A percentile compares a stretch with the other conserved stretches of the same genome.
Conservation (phyloP, 1,140 invertebrate species). For the Tenebrio molitor region DNA sequence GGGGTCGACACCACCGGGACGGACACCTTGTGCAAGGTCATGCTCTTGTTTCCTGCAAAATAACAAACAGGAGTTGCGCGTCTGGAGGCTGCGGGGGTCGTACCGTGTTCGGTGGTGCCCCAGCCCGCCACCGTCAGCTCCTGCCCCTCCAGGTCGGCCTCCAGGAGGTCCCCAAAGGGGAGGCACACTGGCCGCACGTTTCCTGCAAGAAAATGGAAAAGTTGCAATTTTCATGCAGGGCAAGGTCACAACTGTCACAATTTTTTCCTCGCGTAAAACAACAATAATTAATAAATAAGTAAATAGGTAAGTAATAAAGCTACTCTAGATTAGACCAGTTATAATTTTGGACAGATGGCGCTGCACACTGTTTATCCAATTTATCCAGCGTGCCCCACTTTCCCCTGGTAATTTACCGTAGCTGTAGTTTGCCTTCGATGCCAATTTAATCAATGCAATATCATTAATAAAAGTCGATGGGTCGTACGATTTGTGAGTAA, state of each 20-base stretch:
- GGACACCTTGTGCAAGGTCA: constrained; percentile 47
- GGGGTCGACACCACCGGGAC: constrained; percentile 50
- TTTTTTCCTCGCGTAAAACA: constrained; percentile 49
- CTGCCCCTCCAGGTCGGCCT: constrained; percentile 56
- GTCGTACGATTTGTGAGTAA: constrained; percentile 66
- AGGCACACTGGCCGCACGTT: constrained; percentile 73
- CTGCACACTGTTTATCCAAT: too few species aligned
- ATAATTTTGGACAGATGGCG: too few species aligned
- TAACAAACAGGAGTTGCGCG: constrained; percentile 51
- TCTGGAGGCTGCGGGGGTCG: too few species aligned
- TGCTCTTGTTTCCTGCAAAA: constrained; percentile 49
- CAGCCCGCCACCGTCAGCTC: constrained; percentile 72
- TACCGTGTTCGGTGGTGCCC: constrained; percentile 71
- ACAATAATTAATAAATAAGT: too few species aligned
- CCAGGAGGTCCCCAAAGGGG: constrained; percentile 66
- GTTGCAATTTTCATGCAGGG: constrained; percentile 14
- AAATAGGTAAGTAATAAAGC: too few species aligned
- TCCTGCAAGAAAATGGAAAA: constrained; percentile 40
- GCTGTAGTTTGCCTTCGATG: too few species aligned
- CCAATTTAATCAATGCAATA: constrained; percentile 67
- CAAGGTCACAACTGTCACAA: constrained; percentile 52
- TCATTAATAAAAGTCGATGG: constrained; percentile 67
- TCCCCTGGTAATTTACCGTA: too few species aligned
- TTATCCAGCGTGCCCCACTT: too few species aligned
- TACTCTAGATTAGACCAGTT: too few species aligned